Percentiles rank a stretch among this genome's conserved stretches.
phyloP scores from a whole-genome alignment of 2,797 vertebrate species.

The Leucoraja ocellata region DNA sequence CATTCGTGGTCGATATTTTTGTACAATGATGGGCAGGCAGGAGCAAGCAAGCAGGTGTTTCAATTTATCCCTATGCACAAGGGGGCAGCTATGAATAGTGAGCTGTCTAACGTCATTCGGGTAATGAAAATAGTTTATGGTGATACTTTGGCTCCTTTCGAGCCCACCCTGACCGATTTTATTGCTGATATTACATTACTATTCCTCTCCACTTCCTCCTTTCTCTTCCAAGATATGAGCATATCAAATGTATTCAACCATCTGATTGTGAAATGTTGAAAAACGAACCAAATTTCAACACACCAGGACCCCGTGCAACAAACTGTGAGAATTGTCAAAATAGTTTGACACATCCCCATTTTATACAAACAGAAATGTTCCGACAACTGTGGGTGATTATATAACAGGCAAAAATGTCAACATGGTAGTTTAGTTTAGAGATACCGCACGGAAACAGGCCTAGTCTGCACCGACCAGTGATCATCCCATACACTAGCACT shows the following conservation, averaged over 20 bases:
- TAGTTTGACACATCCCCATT: not conserved
- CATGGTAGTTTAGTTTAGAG: not conserved
- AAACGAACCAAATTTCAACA: no score
- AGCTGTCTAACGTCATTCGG: not conserved
- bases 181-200: not conserved
- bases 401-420: not conserved
- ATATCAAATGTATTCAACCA: not conserved
- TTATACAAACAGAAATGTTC: not conserved
- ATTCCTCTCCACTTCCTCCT: not conserved
- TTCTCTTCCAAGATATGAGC: not conserved
- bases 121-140: not conserved
- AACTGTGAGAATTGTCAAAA: not conserved
- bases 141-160: not conserved
- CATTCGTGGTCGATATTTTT: not conserved
- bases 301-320: not conserved
- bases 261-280: not conserved
- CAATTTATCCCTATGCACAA: not conserved
- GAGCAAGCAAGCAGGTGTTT: not conserved
- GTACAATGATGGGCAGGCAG: not conserved
- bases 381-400: not conserved
- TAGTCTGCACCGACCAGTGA: no score
- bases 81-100: not conserved
- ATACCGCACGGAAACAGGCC: no score
- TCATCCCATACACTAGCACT: no score
- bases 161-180: not conserved